Base-by-base conservation (phyloP, 2,888 invertebrate genomes). In the Stomorhina lunata region DNA sequence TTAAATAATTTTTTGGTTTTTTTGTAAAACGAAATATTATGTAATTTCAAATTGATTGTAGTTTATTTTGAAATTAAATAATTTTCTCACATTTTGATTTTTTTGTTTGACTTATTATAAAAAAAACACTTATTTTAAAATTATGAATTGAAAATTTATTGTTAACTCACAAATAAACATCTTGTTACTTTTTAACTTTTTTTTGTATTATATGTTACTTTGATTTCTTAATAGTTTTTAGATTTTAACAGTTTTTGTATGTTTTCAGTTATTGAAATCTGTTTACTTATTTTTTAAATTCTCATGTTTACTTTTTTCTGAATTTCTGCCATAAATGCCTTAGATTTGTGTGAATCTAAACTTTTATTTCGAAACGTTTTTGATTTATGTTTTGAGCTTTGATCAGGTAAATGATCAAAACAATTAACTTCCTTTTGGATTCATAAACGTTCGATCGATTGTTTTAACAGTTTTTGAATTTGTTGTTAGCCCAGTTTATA, bases 391-490 rank as follows among this genome's bases (percentile, higher is more conserved):
- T 40, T 22, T 53, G 20, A 32, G 37, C 4, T 32, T 45, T 55
- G n/a, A 29, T 12, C 17, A 2, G 12, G 27, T 59, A 55, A 71
- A 71, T 59, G 29, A 63, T 57, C 61, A 61, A 40, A 79, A 73
- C 68, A 73, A 63, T 69, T 63, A 57, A 75, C 63, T 80, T 73
- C 80, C 68, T 69, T 59, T 72, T 78, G 27, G 15, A 5, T 66
- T 20, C 29, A 5, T 29, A 10, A 27, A 45, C 10, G 55, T 29
- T 32, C 25, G 27, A 45, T 20, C 17, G 15, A 53, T 40, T 20
- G 29, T 7, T 53, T 63, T 17, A 65, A 57, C 55, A 15, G 63
- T 29, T 63, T n/a, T 34, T 43, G 20, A 7, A 1, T 29, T 63
- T 25, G 45, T 53, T 53, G 20, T 55, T n/a, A 34, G 55, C 55